These are phyloP conservation scores for Heloderma charlesbogerti DNA, from an alignment of 2,113 vertebrate genomes.

Conservation along the genomic window DNA sequence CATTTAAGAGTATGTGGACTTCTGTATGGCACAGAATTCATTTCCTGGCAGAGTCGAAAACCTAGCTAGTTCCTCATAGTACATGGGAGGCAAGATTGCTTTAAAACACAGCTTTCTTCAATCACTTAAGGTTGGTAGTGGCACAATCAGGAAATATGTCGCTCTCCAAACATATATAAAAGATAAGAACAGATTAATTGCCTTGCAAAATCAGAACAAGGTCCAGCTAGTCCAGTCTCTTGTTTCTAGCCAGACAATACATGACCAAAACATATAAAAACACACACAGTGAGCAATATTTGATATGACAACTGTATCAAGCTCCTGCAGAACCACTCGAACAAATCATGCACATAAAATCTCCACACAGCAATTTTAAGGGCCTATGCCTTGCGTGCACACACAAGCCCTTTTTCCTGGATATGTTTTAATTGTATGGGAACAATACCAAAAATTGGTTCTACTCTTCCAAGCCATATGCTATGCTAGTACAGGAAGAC, in stretches of 20 bases:
- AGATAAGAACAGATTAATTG: neutral
- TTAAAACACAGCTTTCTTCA: neutral
- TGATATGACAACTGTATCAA: neutral
- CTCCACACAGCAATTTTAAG: neutral
- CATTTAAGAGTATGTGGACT: neutral
- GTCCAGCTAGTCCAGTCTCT: neutral
- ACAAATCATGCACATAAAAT: neutral
- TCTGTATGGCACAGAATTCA: neutral
- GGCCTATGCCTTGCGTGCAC: neutral
- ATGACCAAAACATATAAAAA: neutral
- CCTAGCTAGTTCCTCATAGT: neutral
- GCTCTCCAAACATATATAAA: neutral
- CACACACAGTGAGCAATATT: neutral
- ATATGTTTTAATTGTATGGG: rapidly evolving
- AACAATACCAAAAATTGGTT: rapidly evolving
- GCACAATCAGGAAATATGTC: neutral
- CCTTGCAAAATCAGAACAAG: neutral
- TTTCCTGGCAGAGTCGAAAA: neutral
- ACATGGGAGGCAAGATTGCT: neutral
- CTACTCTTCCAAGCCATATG: neutral
- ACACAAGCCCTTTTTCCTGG: rapidly evolving
- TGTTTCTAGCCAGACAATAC: neutral
- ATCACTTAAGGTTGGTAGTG: neutral
- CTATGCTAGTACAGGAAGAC: neutral
- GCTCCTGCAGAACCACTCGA: neutral